Evolutionary conservation across 2,888 invertebrate genomes (phyloP).

Genomic region (Deilephila porcellus): DNA sequence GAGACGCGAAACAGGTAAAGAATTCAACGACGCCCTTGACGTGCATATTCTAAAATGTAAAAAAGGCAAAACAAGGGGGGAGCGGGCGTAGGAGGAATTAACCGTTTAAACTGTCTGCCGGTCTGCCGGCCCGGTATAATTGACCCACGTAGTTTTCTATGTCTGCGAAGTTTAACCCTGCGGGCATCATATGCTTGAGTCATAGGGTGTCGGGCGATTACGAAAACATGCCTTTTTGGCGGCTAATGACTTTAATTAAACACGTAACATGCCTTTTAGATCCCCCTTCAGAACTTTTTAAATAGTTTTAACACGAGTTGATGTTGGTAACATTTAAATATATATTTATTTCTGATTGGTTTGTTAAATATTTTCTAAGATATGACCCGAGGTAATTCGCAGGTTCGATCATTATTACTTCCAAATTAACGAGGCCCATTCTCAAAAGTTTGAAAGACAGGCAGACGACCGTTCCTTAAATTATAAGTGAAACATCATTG

Average conservation of each 20-base stretch:
- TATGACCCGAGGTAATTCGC: too few species aligned
- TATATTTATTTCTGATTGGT: too few species aligned
- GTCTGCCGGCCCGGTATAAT: slow-evolving; percentile 34
- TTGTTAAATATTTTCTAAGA: too few species aligned
- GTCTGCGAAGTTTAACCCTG: slow-evolving; percentile 41
- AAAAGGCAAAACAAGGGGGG: not conserved
- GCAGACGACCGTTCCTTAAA: too few species aligned
- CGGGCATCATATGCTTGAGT: not conserved
- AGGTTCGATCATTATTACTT: too few species aligned
- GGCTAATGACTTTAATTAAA: not conserved
- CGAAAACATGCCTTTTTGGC: not conserved
- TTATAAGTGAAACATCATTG: too few species aligned
- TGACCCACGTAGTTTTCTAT: slow-evolving; percentile 36
- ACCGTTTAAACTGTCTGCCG: slow-evolving; percentile 33
- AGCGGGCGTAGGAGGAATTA: slow-evolving; percentile 14
- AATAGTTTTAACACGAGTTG: too few species aligned
- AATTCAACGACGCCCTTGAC: slow-evolving; percentile 21
- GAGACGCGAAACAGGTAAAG: slow-evolving; percentile 19
- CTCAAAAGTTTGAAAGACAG: too few species aligned
- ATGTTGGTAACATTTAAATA: too few species aligned
- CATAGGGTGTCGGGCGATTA: not conserved
- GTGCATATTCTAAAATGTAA: not conserved
- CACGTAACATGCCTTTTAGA: not conserved
- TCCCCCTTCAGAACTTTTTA: too few species aligned
- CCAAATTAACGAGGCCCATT: too few species aligned